These are phyloP conservation scores for Trachelipus rathkii DNA, from an alignment of 1,140 invertebrate species.

Conservation along the genomic window DNA sequence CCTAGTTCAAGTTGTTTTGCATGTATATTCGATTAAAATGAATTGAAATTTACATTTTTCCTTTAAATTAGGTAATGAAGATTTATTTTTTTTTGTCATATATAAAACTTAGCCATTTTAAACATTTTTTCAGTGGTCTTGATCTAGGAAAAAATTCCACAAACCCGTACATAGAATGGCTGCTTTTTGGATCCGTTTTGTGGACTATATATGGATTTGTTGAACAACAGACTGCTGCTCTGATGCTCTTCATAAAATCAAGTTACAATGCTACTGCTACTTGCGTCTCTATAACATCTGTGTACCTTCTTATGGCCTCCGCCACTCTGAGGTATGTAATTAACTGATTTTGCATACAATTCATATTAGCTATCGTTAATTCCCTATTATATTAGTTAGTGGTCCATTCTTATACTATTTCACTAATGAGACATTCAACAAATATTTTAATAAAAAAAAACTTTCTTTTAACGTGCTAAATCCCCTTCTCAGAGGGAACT, in stretches of 20 bases:
- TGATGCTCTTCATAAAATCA: slow-evolving; percentile 74
- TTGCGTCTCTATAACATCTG: slow-evolving; percentile 68
- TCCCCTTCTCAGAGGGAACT: too few relatives aligned
- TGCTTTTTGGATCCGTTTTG: slow-evolving; percentile 61
- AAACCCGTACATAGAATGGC: slow-evolving; percentile 48
- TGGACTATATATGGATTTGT: slow-evolving; percentile 61
- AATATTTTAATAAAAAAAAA: too few relatives aligned
- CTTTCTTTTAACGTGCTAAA: too few relatives aligned
- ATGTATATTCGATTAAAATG: not conserved
- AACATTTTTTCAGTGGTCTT: not conserved
- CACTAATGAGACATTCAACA: too few relatives aligned
- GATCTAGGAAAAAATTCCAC: not conserved
- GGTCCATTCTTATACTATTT: too few relatives aligned
- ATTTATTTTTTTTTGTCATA: not conserved
- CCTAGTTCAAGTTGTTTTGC: too few relatives aligned
- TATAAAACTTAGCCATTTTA: too few relatives aligned
- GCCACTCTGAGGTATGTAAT: slow-evolving; percentile 67
- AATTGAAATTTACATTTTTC: not conserved
- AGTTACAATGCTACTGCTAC: slow-evolving; percentile 68
- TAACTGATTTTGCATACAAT: too few relatives aligned
- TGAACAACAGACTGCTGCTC: slow-evolving; percentile 75
- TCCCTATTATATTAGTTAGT: too few relatives aligned
- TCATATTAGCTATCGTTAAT: too few relatives aligned
- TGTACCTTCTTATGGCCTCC: slow-evolving; percentile 67
- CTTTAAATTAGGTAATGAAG: not conserved